These are phyloP conservation scores for Deilephila elpenor DNA, from an alignment of 2,888 invertebrate species.

Conservation along the genomic window DNA sequence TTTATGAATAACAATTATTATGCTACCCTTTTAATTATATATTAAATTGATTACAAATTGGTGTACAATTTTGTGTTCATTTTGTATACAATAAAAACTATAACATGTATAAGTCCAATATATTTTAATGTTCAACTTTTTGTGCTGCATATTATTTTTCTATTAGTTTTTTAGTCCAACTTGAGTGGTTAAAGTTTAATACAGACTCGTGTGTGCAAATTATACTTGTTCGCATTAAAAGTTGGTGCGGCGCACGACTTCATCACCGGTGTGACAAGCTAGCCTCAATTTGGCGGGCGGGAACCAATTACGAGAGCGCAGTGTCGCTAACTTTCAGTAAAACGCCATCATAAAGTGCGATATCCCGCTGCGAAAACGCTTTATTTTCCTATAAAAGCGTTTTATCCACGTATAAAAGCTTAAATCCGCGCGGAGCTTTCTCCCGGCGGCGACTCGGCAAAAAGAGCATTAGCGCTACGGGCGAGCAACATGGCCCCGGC, in stretches of 20 bases:
- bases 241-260: conserved; percentile 9
- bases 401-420: conserved; percentile 85
- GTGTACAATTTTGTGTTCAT: no score
- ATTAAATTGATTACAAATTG: no score
- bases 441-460: conserved; percentile 76
- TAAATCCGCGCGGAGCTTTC: conserved; percentile 84
- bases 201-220: not conserved
- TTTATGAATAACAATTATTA: no score
- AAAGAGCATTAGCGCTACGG: conserved; percentile 78
- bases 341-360: conserved; percentile 80
- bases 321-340: conserved; percentile 81
- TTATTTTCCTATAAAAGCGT: conserved; percentile 84
- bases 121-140: not conserved
- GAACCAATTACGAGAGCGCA: conserved; percentile 75
- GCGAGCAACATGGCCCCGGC: conserved; percentile 77
- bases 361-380: conserved; percentile 82
- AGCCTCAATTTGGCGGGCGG: conserved; percentile 69
- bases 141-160: not conserved
- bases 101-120: not conserved
- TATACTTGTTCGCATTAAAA: conserved; percentile 3
- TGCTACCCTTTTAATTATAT: no score
- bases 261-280: conserved; percentile 46
- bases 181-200: not conserved
- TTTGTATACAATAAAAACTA: no score
- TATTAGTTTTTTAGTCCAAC: not conserved